A percentile compares a stretch with the other conserved stretches of the same genome.
phyloP scores from a whole-genome alignment of 2,113 vertebrate genomes.

The Tyto alba region DNA sequence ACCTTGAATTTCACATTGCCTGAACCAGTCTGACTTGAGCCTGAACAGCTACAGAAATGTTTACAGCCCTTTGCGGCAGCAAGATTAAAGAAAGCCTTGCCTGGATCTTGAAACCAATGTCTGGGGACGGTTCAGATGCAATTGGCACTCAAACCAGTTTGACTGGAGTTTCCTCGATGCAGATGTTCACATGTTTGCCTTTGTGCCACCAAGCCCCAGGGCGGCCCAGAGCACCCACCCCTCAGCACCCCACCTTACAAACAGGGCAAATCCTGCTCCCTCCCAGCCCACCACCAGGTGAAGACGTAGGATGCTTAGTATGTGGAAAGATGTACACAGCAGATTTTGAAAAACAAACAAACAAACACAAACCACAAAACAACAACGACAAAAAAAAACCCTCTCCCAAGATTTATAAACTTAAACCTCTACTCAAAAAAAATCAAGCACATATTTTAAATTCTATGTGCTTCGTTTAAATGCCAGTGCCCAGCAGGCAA shows the following conservation, averaged over 20 bases:
- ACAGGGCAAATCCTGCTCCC: background rate
- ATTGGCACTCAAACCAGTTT: background rate
- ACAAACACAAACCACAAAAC: no score
- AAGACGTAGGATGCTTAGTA: background rate
- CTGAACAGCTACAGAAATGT: conserved; percentile 24
- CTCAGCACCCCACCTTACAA: background rate
- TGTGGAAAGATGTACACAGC: background rate
- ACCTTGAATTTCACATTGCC: conserved; percentile 32
- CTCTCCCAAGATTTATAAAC: background rate
- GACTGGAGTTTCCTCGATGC: background rate
- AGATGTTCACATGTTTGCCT: background rate
- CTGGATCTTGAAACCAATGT: background rate
- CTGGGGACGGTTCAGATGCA: accelerated
- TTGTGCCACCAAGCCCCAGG: background rate
- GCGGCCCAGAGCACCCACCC: background rate
- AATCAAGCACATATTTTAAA: background rate
- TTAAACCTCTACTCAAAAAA: background rate
- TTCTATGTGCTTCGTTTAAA: conserved; percentile 2
- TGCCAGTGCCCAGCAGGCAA: background rate
- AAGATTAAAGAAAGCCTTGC: background rate
- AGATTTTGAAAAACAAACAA: background rate
- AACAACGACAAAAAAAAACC: background rate
- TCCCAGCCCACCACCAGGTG: background rate
- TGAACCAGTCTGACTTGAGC: conserved; percentile 15
- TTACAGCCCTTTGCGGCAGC: background rate